Evolutionary conservation across 1,140 invertebrate species (phyloP).

Genomic region (Nylanderia fulva): DNA sequence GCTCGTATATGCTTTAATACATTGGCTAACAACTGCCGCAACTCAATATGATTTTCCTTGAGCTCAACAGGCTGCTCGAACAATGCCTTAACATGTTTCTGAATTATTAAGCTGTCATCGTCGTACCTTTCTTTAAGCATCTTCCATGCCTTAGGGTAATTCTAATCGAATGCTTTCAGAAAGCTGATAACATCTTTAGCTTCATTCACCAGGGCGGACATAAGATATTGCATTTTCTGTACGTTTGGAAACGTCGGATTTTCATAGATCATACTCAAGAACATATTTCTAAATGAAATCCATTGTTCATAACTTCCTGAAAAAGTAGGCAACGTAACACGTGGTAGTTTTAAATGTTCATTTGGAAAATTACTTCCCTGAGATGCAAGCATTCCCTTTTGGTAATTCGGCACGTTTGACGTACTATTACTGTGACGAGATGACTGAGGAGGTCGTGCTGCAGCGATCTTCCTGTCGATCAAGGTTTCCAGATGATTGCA

Average conservation of each 20-base stretch:
- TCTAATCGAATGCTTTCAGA: background rate
- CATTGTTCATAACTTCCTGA: background rate
- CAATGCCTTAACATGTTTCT: background rate
- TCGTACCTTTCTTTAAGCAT: background rate
- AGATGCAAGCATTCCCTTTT: too few species aligned
- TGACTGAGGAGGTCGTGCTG: too few species aligned
- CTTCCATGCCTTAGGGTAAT: background rate
- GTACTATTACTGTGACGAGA: too few species aligned
- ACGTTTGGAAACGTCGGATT: background rate
- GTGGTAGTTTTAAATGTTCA: too few species aligned
- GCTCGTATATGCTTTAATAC: background rate
- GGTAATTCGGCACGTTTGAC: too few species aligned
- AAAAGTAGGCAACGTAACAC: too few species aligned
- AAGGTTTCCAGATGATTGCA: too few species aligned
- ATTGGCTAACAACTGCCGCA: background rate
- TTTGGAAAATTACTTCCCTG: too few species aligned
- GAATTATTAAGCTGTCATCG: background rate
- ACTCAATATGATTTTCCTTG: background rate
- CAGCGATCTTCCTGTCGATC: too few species aligned
- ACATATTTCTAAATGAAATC: background rate
- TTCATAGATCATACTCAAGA: background rate
- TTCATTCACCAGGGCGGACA: too few species aligned
- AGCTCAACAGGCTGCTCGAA: background rate
- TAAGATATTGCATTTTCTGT: constrained; percentile 1
- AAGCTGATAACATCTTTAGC: too few species aligned